phyloP scores from a whole-genome alignment of 2,888 invertebrate species.

The Drosophila bunnanda region DNA sequence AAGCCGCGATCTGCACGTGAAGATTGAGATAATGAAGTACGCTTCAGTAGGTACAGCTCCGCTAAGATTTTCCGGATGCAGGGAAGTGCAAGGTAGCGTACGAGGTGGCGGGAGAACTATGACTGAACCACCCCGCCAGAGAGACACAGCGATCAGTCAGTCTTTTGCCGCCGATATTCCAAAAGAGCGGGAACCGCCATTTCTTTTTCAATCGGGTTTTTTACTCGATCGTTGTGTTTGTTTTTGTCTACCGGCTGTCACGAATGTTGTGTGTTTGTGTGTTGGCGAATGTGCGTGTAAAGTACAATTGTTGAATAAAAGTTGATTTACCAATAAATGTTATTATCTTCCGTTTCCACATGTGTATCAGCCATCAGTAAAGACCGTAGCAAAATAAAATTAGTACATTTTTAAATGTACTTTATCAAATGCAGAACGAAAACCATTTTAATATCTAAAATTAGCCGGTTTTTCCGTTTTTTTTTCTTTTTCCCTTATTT shows the following conservation, averaged over 20 bases:
- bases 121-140: conserved; percentile 31
- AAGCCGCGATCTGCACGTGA: conserved; percentile 54
- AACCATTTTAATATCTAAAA: no score
- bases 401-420: background rate
- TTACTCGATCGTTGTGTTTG: conserved; percentile 11
- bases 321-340: conserved; percentile 22
- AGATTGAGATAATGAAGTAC: conserved; percentile 9
- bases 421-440: background rate
- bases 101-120: conserved; percentile 5
- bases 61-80: background rate
- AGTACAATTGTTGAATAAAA: background rate
- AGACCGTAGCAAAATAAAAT: background rate
- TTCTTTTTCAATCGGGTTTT: conserved; percentile 18
- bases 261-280: background rate
- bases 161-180: conserved; percentile 39
- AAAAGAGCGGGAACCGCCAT: conserved; percentile 48
- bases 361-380: background rate
- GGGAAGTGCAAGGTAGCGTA: conserved; percentile 15
- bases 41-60: background rate
- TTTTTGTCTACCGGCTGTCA: conserved; percentile 25
- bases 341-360: conserved; percentile 13
- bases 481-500: background rate
- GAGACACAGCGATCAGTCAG: background rate
- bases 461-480: background rate
- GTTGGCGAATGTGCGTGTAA: background rate